Conservation (phyloP, 2,113 vertebrate genomes). For the Pachyramphus minor region DNA sequence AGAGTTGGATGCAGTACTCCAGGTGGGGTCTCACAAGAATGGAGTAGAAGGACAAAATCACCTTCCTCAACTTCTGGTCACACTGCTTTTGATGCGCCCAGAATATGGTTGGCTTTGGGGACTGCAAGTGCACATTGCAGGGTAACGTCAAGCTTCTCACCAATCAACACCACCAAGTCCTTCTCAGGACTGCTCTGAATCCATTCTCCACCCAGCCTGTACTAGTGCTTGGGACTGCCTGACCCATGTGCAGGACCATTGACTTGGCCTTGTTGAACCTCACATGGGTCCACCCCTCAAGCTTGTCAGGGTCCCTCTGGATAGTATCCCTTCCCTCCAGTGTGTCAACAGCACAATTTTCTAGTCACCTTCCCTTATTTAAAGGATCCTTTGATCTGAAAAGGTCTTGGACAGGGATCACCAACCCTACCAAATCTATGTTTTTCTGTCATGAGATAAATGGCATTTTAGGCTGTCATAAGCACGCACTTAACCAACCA, state of each 20-base stretch:
- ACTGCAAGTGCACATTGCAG: neutral
- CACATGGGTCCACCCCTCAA: neutral
- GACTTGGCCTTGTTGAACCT: neutral
- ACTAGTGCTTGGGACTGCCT: neutral
- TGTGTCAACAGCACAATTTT: accelerated
- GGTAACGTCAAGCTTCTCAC: neutral
- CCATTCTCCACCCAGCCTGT: neutral
- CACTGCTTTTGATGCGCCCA: neutral
- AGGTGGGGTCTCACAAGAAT: neutral
- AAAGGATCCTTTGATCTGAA: neutral
- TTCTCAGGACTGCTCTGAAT: neutral
- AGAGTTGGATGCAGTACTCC: accelerated
- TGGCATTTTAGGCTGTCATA: neutral
- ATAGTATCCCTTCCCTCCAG: neutral
- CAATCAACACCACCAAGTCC: neutral
- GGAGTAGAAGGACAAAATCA: neutral
- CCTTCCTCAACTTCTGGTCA: neutral
- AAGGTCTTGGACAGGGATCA: neutral
- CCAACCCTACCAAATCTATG: neutral
- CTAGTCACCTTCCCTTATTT: neutral
- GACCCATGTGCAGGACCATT: neutral
- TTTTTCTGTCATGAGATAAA: neutral
- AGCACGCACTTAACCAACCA: neutral
- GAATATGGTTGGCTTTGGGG: neutral
- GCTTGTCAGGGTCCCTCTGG: neutral